Percentiles rank a stretch among this genome's conserved stretches.
Evolutionary conservation across 1,140 invertebrate genomes (phyloP).

Genomic region (Dendrolimus punctatus): DNA sequence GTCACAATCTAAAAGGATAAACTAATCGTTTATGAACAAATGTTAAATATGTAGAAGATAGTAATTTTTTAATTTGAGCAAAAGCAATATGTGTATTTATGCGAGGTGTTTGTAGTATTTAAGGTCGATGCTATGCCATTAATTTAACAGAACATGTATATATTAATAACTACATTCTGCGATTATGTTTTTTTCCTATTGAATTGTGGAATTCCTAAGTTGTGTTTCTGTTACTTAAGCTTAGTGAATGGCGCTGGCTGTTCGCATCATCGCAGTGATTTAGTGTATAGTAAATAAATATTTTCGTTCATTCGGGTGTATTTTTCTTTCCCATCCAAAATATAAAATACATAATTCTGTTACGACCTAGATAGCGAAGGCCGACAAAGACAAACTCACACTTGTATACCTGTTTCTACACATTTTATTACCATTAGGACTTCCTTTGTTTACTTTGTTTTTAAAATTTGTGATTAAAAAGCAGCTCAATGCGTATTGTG

Average conservation of each 20-base stretch:
- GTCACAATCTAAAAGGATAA: too few relatives aligned
- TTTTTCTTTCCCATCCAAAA: background rate
- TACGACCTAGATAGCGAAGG: too few relatives aligned
- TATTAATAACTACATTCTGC: slow-evolving; percentile 34
- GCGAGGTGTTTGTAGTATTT: slow-evolving; percentile 37
- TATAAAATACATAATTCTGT: too few relatives aligned
- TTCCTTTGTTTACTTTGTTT: too few relatives aligned
- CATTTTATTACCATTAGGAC: too few relatives aligned
- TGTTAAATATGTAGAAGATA: background rate
- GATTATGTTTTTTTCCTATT: slow-evolving; percentile 37
- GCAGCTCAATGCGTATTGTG: too few relatives aligned
- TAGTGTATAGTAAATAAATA: slow-evolving; percentile 59
- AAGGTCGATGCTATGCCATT: slow-evolving; percentile 39
- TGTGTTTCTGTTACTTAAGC: slow-evolving; percentile 41
- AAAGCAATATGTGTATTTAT: slow-evolving; percentile 6
- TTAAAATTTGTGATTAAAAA: too few relatives aligned
- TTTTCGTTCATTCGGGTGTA: slow-evolving; percentile 33
- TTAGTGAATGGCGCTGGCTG: slow-evolving; percentile 37
- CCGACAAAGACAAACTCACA: too few relatives aligned
- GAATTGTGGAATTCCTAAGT: slow-evolving; percentile 39
- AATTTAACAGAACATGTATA: slow-evolving; percentile 43
- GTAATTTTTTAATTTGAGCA: slow-evolving; percentile 11
- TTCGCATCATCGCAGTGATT: slow-evolving; percentile 54
- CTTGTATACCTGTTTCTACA: too few relatives aligned
- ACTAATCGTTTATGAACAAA: background rate